Evolutionary conservation across 92 coral and sea anemone genomes (phyloP).

Genomic region (Actinernus sp.): DNA sequence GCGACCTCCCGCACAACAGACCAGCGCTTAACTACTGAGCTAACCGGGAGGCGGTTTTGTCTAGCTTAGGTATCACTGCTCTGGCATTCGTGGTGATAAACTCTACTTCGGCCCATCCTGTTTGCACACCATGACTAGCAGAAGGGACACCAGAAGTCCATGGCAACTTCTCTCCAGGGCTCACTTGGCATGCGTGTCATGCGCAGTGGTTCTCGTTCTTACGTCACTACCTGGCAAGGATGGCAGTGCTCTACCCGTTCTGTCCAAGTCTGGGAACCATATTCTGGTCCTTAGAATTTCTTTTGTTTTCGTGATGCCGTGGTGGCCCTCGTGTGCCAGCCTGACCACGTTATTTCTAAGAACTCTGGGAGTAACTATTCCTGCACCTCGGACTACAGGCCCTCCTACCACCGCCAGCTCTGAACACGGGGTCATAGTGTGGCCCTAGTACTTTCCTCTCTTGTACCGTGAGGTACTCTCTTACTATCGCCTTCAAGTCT

Average conservation of each 20-base stretch:
- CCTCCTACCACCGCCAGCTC: conserved; percentile 50
- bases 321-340: conserved; percentile 48
- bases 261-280: conserved; percentile 43
- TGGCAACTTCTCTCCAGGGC: conserved; percentile 17
- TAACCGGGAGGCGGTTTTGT: too few species aligned
- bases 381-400: conserved; percentile 21
- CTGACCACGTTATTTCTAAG: conserved; percentile 38
- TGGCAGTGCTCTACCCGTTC: conserved; percentile 48
- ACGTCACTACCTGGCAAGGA: conserved; percentile 50
- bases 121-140: conserved; percentile 38
- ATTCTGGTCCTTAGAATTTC: conserved; percentile 21
- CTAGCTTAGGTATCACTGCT: too few species aligned
- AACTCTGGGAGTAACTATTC: too few species aligned
- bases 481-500: conserved; percentile 26
- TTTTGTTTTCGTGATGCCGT: conserved; percentile 32
- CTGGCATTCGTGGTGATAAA: too few species aligned
- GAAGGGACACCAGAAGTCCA: conserved; percentile 47
- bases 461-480: conserved; percentile 18
- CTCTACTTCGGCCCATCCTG: conserved; percentile 44
- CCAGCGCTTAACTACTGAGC: too few species aligned
- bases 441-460: too few species aligned
- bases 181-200: conserved; percentile 23
- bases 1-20: too few species aligned
- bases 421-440: too few species aligned
- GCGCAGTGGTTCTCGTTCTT: conserved; percentile 16